Percentiles rank a stretch among this genome's conserved stretches.
Evolutionary conservation across 2,888 invertebrate species (phyloP).

Genomic region (Rambutsinella grinnellia): DNA sequence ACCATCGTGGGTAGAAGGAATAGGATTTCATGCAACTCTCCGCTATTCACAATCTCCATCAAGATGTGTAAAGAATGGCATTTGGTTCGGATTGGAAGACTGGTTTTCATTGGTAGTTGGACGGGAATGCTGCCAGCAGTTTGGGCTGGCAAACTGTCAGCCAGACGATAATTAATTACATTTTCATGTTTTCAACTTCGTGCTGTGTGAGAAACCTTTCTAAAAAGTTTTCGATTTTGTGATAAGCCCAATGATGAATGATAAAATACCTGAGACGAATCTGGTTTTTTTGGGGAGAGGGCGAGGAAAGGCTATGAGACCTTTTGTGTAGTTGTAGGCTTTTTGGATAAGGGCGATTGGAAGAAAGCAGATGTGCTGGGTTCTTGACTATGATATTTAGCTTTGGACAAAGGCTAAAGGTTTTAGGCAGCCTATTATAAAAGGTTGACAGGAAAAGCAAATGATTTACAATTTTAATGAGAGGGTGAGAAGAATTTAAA

Average conservation of each 20-base stretch:
- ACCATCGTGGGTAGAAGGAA: constrained; percentile 20
- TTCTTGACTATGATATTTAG: too few relatives aligned
- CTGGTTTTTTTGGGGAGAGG: background rate
- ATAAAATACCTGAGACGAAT: background rate
- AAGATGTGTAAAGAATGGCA: constrained; percentile 42
- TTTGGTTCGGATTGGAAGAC: constrained; percentile 31
- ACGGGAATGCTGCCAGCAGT: constrained; percentile 36
- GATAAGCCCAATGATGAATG: constrained; percentile 30
- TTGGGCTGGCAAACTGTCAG: constrained; percentile 53
- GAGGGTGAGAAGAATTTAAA: too few relatives aligned
- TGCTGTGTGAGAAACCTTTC: constrained; percentile 42
- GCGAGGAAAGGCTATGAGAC: too few relatives aligned
- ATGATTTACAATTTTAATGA: too few relatives aligned
- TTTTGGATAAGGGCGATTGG: too few relatives aligned
- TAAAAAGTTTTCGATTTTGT: constrained; percentile 25
- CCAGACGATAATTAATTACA: constrained; percentile 43
- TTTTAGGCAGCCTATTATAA: too few relatives aligned
- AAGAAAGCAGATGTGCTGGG: too few relatives aligned
- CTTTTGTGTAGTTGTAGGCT: too few relatives aligned
- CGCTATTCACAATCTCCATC: constrained; percentile 28
- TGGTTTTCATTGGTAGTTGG: constrained; percentile 47
- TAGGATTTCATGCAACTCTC: constrained; percentile 16
- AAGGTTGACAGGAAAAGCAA: too few relatives aligned
- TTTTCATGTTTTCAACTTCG: constrained; percentile 54
- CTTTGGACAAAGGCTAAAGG: too few relatives aligned